Evolutionary conservation across 2,113 vertebrate genomes (phyloP).

Genomic region (Periophthalmus modestus): DNA sequence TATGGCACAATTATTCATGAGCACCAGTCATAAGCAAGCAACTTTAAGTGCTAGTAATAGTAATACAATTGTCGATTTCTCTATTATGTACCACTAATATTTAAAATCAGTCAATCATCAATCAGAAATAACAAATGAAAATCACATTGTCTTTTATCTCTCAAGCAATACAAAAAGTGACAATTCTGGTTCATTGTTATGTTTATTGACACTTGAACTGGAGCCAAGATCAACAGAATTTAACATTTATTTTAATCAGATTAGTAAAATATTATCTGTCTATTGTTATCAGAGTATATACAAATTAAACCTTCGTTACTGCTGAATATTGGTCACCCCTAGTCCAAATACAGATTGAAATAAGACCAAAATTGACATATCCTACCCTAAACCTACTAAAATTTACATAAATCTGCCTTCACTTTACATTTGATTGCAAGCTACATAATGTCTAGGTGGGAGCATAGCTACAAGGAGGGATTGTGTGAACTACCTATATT

Average conservation of each 20-base stretch:
- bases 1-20: no score
- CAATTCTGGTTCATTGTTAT: background rate
- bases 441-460: slow-evolving; percentile 11
- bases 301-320: background rate
- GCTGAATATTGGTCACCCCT: background rate
- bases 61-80: no score
- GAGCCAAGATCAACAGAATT: background rate
- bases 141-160: no score
- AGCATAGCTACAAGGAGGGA: slow-evolving; percentile 25
- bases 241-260: background rate
- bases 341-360: background rate
- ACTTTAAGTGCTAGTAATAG: no score
- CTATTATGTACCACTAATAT: no score
- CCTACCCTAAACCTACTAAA: background rate
- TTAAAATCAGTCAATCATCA: no score
- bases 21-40: no score
- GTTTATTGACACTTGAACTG: background rate
- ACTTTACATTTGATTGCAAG: slow-evolving; percentile 28
- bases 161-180: background rate
- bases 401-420: background rate
- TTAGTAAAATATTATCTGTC: no score
- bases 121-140: no score
- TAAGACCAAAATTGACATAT: background rate
- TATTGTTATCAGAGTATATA: background rate
- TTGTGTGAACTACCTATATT: slow-evolving; percentile 8